Conservation (phyloP, 2,113 vertebrate genomes). For the Mionectes macconnelli region DNA sequence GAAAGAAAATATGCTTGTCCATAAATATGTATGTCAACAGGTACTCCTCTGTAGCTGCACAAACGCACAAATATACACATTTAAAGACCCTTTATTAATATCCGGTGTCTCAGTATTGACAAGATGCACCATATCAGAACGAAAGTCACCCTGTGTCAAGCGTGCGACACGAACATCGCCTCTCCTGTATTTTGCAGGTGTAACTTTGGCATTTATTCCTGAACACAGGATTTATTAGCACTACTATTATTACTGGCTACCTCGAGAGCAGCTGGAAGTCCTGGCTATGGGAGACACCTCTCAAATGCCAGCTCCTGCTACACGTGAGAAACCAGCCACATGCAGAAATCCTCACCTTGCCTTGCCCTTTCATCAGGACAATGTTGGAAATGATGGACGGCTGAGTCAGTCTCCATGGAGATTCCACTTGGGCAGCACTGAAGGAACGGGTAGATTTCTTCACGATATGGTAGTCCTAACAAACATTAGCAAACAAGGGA, state of each 20-base stretch:
- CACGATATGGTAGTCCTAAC: slow-evolving; percentile 89
- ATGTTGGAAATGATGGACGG: slow-evolving; percentile 98
- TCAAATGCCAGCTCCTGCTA: not conserved
- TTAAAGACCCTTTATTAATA: not conserved
- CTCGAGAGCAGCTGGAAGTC: not conserved
- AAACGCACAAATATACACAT: not conserved
- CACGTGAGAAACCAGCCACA: not conserved
- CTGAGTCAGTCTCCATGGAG: slow-evolving; percentile 94
- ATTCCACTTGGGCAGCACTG: slow-evolving; percentile 94
- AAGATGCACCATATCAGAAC: not conserved
- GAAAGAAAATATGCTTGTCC: not conserved
- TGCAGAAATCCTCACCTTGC: slow-evolving; percentile 83
- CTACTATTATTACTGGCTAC: not conserved
- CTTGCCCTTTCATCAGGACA: slow-evolving; percentile 96
- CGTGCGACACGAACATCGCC: fast-evolving
- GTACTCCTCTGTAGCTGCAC: not conserved
- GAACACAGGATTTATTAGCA: not conserved
- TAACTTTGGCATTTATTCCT: not conserved
- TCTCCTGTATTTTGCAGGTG: not conserved
- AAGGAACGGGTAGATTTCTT: slow-evolving; percentile 95
- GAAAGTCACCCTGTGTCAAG: not conserved
- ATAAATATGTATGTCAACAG: not conserved
- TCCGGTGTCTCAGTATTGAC: not conserved
- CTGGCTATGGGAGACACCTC: not conserved
- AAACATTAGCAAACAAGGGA: slow-evolving; percentile 10